Evolutionary conservation across 2,797 vertebrate species (phyloP), one percentile per base, ranked within the genome.

Genomic region (Cygnus olor): DNA sequence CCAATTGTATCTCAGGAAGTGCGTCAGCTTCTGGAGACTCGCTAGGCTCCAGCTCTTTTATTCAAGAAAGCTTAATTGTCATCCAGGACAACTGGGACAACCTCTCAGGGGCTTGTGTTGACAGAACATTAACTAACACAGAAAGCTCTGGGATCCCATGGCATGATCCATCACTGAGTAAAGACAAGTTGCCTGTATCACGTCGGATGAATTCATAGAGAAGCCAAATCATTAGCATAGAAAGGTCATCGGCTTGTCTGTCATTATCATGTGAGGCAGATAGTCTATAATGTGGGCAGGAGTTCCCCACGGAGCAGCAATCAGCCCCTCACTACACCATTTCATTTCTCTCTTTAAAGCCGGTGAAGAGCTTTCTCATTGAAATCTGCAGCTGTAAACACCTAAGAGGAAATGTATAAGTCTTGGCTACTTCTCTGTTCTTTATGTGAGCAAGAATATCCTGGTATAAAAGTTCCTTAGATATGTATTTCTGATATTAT

Each of bases 91-190:
- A 79, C 71, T 86, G 89, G 93, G 94, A 95, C 2, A 0, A 87
- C 91, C 85, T 97, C 96, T 94, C 95, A 82, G 90, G 95, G 95
- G 91, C 83, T 95, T 77, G 69, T 93, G 95, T 91, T 97, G 95
- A 96, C 94, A 97, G 95, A 96, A 88, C 91, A 94, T 94, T 97
- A 96, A 96, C 93, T 94, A 94, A 96, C 91, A 96, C 61, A 71
- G 4, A 89, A 97, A 93, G 96, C 95, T 96, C 86, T 85, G 90
- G 91, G 94, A 94, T 97, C 94, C 86, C 93, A 85, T 82, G 95
- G 91, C 91, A 74, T 85, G 95, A 96, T 96, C 91, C 94, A 89
- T 97, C 96, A 96, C 94, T 74, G 80, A 82, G 83, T 69, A 95
- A 87, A 95, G 94, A 95, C 95, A 96, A 94, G 90, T 72, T 80